These are phyloP conservation scores for Agrilus mali DNA, from an alignment of 2,888 invertebrate genomes.

Conservation along the genomic window DNA sequence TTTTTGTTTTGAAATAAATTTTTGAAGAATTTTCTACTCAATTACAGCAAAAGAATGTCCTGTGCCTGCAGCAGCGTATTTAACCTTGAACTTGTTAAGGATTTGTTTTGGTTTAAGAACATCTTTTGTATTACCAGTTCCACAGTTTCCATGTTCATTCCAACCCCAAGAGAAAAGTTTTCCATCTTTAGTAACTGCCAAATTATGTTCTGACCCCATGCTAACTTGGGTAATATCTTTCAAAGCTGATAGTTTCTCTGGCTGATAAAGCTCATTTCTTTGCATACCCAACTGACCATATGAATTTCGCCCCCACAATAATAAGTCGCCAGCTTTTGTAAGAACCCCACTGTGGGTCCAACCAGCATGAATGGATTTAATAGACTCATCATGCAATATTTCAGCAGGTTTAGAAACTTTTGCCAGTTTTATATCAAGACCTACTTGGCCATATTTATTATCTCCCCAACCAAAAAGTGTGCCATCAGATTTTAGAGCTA, in stretches of 20 bases:
- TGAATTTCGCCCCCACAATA: slow-evolving; percentile 68
- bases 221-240: slow-evolving; percentile 43
- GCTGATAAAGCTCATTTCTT: slow-evolving; percentile 35
- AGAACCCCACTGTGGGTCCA: slow-evolving; percentile 68
- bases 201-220: slow-evolving; percentile 69
- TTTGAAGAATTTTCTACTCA: slow-evolving; percentile 23
- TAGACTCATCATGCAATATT: slow-evolving; percentile 42
- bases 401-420: slow-evolving; percentile 42
- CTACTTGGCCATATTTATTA: slow-evolving; percentile 71
- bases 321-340: slow-evolving; percentile 48
- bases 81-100: slow-evolving; percentile 11
- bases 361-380: slow-evolving; percentile 50
- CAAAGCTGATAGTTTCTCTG: slow-evolving; percentile 36
- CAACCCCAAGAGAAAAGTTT: slow-evolving; percentile 72
- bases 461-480: slow-evolving; percentile 67
- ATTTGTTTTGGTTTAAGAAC: slow-evolving; percentile 34
- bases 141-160: slow-evolving; percentile 85
- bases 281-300: slow-evolving; percentile 62
- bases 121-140: slow-evolving; percentile 43
- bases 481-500: slow-evolving; percentile 43
- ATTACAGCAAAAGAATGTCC: slow-evolving; percentile 40
- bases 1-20: slow-evolving; percentile 7
- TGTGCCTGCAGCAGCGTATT: slow-evolving; percentile 35
- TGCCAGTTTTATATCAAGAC: slow-evolving; percentile 41
- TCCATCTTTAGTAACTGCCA: slow-evolving; percentile 53